Conservation (phyloP, 2,888 invertebrate genomes). For the Dynastes grantii region DNA sequence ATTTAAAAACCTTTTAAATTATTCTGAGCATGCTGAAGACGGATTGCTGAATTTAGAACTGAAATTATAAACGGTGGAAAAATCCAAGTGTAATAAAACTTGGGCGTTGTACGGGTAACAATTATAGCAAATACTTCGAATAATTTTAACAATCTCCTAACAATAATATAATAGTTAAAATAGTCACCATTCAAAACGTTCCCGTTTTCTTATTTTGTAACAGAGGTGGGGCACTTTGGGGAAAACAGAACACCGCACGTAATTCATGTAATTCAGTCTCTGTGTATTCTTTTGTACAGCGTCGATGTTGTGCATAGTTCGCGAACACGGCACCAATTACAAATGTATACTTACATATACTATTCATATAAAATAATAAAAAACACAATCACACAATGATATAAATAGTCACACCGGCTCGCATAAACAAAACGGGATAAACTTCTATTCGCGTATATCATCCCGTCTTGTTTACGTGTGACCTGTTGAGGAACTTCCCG, state of each 20-base stretch:
- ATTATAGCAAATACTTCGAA: slow-evolving; percentile 57
- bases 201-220: slow-evolving; percentile 45
- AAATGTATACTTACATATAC: slow-evolving; percentile 45
- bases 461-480: slow-evolving; percentile 51
- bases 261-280: slow-evolving; percentile 42
- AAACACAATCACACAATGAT: slow-evolving; percentile 61
- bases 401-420: slow-evolving; percentile 67
- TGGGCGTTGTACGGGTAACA: slow-evolving; percentile 52
- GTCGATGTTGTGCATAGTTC: slow-evolving; percentile 41
- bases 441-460: slow-evolving; percentile 48
- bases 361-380: slow-evolving; percentile 49
- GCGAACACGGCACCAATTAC: slow-evolving; percentile 47
- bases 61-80: slow-evolving; percentile 4
- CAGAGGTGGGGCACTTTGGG: no score
- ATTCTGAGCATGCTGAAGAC: no score
- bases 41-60: no score
- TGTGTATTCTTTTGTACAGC: slow-evolving; percentile 35
- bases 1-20: no score
- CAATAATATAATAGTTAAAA: slow-evolving; percentile 70
- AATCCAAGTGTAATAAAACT: slow-evolving; percentile 46
- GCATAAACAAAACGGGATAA: slow-evolving; percentile 56
- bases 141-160: slow-evolving; percentile 71
- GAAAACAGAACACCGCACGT: slow-evolving; percentile 44
- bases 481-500: slow-evolving; percentile 65
- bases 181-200: slow-evolving; percentile 65